phyloP scores from a whole-genome alignment of 1,140 invertebrate species.

The Gonioctena quinquepunctata region DNA sequence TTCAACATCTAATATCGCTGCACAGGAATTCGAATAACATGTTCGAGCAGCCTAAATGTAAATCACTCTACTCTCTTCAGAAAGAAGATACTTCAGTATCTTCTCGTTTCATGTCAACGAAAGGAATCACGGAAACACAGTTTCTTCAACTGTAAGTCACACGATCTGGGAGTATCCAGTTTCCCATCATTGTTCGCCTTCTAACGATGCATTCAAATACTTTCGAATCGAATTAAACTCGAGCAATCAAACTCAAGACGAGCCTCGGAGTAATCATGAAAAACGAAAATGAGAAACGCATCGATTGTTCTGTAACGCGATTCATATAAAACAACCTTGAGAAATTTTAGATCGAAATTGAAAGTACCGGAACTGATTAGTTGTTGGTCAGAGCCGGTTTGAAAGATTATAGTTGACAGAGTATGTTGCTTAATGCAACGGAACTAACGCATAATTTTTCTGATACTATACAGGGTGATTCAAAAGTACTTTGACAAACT shows the following conservation, averaged over 20 bases:
- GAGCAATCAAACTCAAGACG: not conserved
- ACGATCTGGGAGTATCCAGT: not conserved
- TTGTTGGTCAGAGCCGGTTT: not conserved
- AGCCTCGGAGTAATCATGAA: not conserved
- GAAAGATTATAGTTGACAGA: no score
- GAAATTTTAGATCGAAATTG: not conserved
- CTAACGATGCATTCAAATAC: not conserved
- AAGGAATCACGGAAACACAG: not conserved
- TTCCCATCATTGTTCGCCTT: not conserved
- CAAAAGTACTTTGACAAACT: no score
- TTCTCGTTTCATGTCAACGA: no score
- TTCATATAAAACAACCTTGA: not conserved
- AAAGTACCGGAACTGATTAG: not conserved
- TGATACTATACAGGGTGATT: no score
- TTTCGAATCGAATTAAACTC: not conserved
- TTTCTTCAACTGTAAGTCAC: not conserved
- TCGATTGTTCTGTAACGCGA: not conserved
- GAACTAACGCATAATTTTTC: no score
- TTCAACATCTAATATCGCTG: no score
- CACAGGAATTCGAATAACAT: no score
- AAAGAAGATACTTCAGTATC: no score
- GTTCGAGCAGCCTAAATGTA: no score
- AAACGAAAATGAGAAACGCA: not conserved
- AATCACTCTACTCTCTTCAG: no score
- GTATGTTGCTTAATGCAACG: no score